Evolutionary conservation across 2,797 vertebrate species (phyloP), one percentile per base, ranked within the genome.

Genomic region (Xiphorhynchus erythropygius): DNA sequence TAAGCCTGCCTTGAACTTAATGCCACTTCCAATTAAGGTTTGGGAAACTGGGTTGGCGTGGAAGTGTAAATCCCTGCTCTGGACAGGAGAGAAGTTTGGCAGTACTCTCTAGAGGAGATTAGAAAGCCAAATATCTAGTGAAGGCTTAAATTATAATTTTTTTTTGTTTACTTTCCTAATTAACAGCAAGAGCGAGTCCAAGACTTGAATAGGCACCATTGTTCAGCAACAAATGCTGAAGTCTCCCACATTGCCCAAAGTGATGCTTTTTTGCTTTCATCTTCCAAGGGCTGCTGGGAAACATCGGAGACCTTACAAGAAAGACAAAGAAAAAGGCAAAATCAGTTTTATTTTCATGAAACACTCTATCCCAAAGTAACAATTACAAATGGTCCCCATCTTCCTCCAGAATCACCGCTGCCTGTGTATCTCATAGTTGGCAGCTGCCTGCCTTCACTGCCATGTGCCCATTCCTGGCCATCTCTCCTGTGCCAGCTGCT

Each of bases 21-120:
- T 71, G 93, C 87, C 71, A 28, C 70, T 94, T 94, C 55, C 64
- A 82, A 16, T 87, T 94, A 88, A 63, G 33, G n/a, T 74, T 32
- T 87, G 83, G 74, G 84, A 52, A 88, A 37, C 67, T 78, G 59
- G 33, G 52, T 89, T 81, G 6, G 1, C 0, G 1, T 65, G 79
- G 69, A 78, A 92, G 67, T 62, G 83, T 82, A 91, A 95, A 93
- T 95, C 84, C 69, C 19, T 83, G 64, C 88, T 84, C 83, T 68
- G 83, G 79, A 67, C 37, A 42, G 64, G 59, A 78, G 60, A 33
- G 33, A 64, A 24, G 70, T 46, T 82, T 78, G 73, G 53, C 59
- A 30, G 49, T 84, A 8, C 91, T 91, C 70, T 89, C 83, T 41
- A 49, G 85, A 81, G 83, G 50, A 88, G 85, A 84, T 70, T 59